Evolutionary conservation across 2,797 vertebrate species (phyloP), one percentile per base, ranked within the genome.

Genomic region (Xenentodon cancila): DNA sequence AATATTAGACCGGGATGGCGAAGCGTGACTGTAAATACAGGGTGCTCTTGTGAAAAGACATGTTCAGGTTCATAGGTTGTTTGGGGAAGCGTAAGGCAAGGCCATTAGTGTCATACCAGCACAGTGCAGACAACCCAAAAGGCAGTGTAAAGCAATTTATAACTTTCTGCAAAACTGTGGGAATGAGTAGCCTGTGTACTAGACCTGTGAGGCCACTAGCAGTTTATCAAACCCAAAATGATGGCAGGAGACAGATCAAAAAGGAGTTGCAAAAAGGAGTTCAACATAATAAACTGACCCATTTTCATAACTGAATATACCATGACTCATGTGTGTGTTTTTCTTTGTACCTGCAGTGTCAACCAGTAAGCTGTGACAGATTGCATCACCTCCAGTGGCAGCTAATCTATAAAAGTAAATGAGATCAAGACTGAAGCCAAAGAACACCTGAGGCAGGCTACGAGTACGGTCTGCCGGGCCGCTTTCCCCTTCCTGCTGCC

Each of bases 381-480:
- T 64, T 3, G 5, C 40, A 76, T 72, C 73, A 71, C 63, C 70
- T 69, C 44, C 64, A 61, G 63, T 51, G 85, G 84, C 88, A 79
- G 77, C 53, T 88, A 80, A 89, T 91, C 85, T 62, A 82, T 88
- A 53, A 53, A 58, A 61, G 72, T 80, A 73, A 88, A 86, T 89
- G 78, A 76, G 79, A 69, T 50, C 21, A 22, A 51, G 47, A 66
- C 45, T 59, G 61, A 68, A 73, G 78, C 55, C 51, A 65, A 55
- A 82, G 79, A 55, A 69, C 49, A 59, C 51, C 30, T 18, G 25
- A 43, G 54, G 42, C 21, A 63, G 55, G 62, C 47, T 61, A 34
- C 64, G 58, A 67, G 62, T 67, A 34, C 64, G 54, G 60, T 21
- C 53, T 25, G 56, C 50, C 50, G 32, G 53, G 55, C 68, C 52